Base-by-base conservation (phyloP, 2,113 vertebrate species). In the Eubucco bourcierii region DNA sequence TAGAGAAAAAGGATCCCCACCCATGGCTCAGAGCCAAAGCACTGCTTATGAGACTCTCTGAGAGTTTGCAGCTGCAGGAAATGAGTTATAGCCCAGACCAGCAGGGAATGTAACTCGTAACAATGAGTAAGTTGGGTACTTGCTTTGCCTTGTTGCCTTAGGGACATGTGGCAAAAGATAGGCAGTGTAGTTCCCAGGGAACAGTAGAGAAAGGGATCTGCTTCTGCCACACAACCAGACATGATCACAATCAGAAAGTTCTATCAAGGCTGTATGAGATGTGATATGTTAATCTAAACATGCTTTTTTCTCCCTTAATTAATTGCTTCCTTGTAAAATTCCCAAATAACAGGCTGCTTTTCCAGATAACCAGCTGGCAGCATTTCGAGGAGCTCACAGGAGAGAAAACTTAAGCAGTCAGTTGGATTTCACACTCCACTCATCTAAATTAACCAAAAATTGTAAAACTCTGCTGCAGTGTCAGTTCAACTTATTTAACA, bases 41-140 rank as follows among this genome's bases (percentile, higher is more conserved):
- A 0, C 73, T 85, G 90, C 84, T 90, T 87, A 41, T 60, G 95
- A 44, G 94, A 88, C 72, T 50, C 74, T 68, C 94, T 89, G 88
- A 80, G 59, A 7, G 1, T 64, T 71, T 88, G 93, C 95, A 96
- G 95, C 95, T 96, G 95, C 95, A 95, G 95, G 95, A 96, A 96
- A 95, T 94, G 95, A 94, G 76, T 90, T 95, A 71, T 66, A 88
- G 86, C 80, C 85, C 85, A 60, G 86, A 77, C 85, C 85, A 83
- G 70, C 47, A 23, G 92, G 93, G 85, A 96, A 93, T 74, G 82
- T 37, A 74, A 53, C 76, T 83, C 73, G 31, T 24, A 31, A 70
- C 81, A 65, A 31, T 82, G 87, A 80, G 87, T 50, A 92, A 90
- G 79, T 87, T 87, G 63, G 5, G 19, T 55, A 20, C 55, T 53